A percentile compares a stretch with the other conserved stretches of the same genome.
phyloP scores from a whole-genome alignment of 1,140 invertebrate genomes.

The Trypoxylus dichotomus region DNA sequence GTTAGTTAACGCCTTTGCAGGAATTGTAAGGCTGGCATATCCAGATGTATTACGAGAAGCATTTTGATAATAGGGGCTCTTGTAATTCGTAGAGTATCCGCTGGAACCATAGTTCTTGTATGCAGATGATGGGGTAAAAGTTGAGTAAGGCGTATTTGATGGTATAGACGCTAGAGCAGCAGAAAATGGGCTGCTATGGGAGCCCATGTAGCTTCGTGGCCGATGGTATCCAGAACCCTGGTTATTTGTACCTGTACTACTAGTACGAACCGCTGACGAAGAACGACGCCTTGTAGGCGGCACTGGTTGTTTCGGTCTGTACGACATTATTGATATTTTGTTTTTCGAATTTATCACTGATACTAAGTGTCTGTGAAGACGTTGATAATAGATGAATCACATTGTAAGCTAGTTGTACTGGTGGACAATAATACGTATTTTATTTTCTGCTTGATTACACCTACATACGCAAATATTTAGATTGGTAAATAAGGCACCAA shows the following conservation, averaged over 20 bases:
- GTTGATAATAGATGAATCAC: too few species aligned
- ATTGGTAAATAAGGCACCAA: too few species aligned
- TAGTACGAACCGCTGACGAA: conserved; percentile 39
- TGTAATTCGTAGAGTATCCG: conserved; percentile 45
- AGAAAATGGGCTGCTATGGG: conserved; percentile 31
- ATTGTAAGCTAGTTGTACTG: too few species aligned
- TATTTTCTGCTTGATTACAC: too few species aligned
- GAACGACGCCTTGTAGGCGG: conserved; percentile 41
- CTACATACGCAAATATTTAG: too few species aligned
- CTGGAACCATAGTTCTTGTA: conserved; percentile 43
- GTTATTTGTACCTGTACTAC: conserved; percentile 8
- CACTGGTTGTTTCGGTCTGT: conserved; percentile 42
- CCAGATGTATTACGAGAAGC: conserved; percentile 41
- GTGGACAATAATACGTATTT: too few species aligned
- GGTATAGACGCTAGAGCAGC: conserved; percentile 35
- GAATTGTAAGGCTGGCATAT: conserved; percentile 50
- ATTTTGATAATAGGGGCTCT: conserved; percentile 51
- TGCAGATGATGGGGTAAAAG: conserved; percentile 40
- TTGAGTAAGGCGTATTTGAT: conserved; percentile 49
- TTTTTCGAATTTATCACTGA: too few species aligned
- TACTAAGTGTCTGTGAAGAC: too few species aligned
- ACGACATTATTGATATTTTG: conserved; percentile 37
- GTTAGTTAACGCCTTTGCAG: conserved; percentile 46
- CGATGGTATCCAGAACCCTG: conserved; percentile 46
- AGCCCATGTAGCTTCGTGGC: conserved; percentile 54